These are phyloP conservation scores for Strigops habroptila DNA, from an alignment of 2,113 vertebrate genomes.

Conservation along the genomic window DNA sequence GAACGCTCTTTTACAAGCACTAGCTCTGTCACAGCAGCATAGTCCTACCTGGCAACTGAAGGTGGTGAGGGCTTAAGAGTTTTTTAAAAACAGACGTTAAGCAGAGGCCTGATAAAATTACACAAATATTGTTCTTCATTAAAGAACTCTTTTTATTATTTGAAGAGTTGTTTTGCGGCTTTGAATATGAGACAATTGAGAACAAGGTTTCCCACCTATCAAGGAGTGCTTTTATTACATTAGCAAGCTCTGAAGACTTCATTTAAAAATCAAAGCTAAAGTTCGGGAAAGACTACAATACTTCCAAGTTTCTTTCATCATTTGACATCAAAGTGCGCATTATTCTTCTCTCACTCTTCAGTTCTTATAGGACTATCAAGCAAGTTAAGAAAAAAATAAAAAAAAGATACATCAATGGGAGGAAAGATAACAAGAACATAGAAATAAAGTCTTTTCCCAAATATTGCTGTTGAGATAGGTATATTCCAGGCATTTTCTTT, in stretches of 20 bases:
- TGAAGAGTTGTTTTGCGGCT: background rate
- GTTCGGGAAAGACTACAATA: background rate
- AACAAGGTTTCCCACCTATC: background rate
- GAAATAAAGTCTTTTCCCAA: background rate
- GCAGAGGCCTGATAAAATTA: background rate
- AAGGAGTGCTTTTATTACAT: background rate
- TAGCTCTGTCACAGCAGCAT: background rate
- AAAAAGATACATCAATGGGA: background rate
- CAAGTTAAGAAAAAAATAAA: background rate
- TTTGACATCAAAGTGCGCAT: background rate
- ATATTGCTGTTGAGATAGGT: background rate
- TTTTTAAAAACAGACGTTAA: background rate
- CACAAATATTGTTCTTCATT: background rate
- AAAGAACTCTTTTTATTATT: background rate
- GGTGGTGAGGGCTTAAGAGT: background rate
- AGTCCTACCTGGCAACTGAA: background rate
- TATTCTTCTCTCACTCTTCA: background rate
- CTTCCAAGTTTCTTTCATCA: background rate
- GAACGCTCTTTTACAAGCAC: background rate
- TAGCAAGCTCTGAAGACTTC: background rate
- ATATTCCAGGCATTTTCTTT: background rate
- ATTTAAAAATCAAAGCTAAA: background rate
- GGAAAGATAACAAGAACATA: background rate
- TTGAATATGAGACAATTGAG: background rate
- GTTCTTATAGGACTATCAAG: background rate